Conservation (phyloP, 2,797 vertebrate species). For the Syngnathus rostellatus region DNA sequence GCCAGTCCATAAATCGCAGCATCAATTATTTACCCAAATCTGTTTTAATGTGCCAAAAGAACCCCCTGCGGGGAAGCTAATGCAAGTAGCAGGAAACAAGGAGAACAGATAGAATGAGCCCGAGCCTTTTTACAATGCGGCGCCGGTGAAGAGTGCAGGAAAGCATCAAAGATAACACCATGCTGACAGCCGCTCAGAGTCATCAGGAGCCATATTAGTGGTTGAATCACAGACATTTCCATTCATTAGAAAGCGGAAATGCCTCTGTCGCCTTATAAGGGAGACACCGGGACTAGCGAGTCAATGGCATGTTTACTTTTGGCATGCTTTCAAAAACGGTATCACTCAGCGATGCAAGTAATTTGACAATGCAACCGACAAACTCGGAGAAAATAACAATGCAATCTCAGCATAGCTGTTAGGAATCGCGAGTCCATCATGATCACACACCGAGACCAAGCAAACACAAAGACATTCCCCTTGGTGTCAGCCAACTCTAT, state of each 20-base stretch:
- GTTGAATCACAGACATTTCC: constrained; percentile 54
- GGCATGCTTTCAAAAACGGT: constrained; percentile 26
- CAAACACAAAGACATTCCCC: constrained; percentile 43
- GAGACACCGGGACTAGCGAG: constrained; percentile 7
- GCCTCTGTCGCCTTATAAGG: constrained; percentile 4
- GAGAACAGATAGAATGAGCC: constrained; percentile 57
- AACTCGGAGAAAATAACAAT: constrained; percentile 34
- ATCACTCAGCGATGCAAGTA: constrained; percentile 31
- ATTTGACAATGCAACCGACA: constrained; percentile 37
- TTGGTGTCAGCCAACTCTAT: constrained; percentile 37
- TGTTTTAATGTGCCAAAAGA: constrained; percentile 71
- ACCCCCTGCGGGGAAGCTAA: constrained; percentile 60
- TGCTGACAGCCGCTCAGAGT: constrained; percentile 39
- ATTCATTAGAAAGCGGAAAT: constrained; percentile 43
- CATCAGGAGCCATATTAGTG: constrained; percentile 42
- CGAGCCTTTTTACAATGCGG: constrained; percentile 25
- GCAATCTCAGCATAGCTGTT: constrained; percentile 40
- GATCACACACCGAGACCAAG: constrained; percentile 44
- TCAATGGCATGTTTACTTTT: constrained; percentile 9
- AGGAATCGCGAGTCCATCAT: constrained; percentile 35
- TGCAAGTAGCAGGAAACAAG: constrained; percentile 66
- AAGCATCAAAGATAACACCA: constrained; percentile 41
- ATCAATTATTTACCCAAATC: constrained; percentile 73
- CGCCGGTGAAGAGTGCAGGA: constrained; percentile 49
- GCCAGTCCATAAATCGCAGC: constrained; percentile 65